These are phyloP conservation scores for Brachyptera risi DNA, from an alignment of 2,888 invertebrate species.

Conservation along the genomic window DNA sequence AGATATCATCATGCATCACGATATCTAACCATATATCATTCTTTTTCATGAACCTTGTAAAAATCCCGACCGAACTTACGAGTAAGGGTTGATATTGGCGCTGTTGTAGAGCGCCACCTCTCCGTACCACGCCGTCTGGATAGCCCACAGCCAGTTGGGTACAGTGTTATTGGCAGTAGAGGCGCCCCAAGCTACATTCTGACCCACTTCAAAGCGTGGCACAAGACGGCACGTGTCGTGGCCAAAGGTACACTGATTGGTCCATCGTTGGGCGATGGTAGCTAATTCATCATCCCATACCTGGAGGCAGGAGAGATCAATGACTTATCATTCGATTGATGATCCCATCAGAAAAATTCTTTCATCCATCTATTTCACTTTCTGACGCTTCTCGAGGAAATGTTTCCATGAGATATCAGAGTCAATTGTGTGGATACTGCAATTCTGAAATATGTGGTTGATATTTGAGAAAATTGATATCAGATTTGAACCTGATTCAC, in stretches of 20 bases:
- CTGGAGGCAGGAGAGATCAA: no score
- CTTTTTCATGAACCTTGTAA: background rate
- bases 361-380: no score
- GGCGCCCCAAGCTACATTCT: background rate
- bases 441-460: no score
- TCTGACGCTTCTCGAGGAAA: no score
- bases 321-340: no score
- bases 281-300: constrained; percentile 44
- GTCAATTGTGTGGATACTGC: no score
- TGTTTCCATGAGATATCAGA: no score
- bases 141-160: background rate
- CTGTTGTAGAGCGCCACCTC: constrained; percentile 23
- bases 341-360: no score
- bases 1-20: no score
- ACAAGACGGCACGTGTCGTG: constrained; percentile 38
- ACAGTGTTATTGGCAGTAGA: background rate
- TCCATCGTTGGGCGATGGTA: constrained; percentile 42
- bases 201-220: constrained; percentile 30
- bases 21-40: no score
- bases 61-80: constrained; percentile 33
- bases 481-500: no score
- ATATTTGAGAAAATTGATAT: no score
- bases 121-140: constrained; percentile 27
- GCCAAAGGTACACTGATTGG: constrained; percentile 41
- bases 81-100: background rate